These are phyloP conservation scores for Eulemur coronatus DNA, from an alignment of 2,797 vertebrate species.

Conservation along the genomic window DNA sequence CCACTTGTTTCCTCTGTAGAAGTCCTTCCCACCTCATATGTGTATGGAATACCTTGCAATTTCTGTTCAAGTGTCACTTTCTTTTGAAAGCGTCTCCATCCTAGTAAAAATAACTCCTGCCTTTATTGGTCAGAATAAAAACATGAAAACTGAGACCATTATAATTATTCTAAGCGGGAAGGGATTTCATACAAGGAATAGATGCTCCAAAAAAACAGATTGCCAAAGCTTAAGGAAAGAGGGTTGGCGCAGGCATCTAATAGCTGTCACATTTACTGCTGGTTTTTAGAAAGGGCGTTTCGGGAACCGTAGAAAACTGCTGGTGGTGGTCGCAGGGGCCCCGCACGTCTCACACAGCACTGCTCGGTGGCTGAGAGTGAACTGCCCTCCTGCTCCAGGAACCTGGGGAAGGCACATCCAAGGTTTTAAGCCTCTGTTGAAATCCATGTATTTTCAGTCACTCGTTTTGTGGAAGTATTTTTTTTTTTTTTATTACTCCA, in stretches of 20 bases:
- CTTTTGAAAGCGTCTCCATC: neutral
- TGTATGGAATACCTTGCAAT: neutral
- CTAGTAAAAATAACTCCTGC: neutral
- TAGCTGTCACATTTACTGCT: fast-evolving
- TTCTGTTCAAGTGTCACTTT: neutral
- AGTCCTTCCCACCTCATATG: neutral
- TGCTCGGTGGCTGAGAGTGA: neutral
- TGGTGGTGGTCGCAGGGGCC: neutral
- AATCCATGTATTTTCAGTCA: neutral
- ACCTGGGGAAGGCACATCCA: neutral
- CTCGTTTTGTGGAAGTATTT: neutral
- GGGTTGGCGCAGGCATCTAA: neutral
- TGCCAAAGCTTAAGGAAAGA: neutral
- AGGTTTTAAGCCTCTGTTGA: neutral
- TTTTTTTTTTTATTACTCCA: neutral
- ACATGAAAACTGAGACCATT: neutral
- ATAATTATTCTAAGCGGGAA: neutral
- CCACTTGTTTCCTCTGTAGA: neutral
- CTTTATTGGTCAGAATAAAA: neutral
- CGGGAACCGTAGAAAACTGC: neutral
- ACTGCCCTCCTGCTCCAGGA: too few species aligned
- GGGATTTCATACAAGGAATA: neutral
- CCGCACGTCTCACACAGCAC: neutral
- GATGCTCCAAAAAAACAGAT: neutral
- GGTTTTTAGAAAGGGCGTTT: neutral